Conservation (phyloP, 2,888 invertebrate species). For the Drepana falcataria region DNA sequence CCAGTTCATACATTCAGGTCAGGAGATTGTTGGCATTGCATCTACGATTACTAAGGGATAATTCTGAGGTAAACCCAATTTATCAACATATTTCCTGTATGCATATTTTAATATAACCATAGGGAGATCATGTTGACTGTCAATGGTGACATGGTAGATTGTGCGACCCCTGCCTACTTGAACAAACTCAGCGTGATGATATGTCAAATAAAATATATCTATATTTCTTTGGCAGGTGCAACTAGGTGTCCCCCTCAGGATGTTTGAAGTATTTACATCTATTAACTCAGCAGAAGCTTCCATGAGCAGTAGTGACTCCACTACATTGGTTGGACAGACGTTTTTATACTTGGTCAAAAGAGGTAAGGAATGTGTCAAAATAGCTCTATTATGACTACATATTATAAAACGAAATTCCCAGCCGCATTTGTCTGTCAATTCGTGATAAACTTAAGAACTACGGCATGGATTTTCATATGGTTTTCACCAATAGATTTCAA, state of each 20-base stretch:
- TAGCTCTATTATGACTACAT: not conserved
- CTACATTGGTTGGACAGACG: conserved; percentile 54
- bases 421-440: too few relatives aligned
- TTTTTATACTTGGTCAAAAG: conserved; percentile 77
- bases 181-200: too few relatives aligned
- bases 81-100: too few relatives aligned
- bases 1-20: conserved; percentile 54
- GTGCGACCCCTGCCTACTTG: too few relatives aligned
- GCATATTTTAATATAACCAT: too few relatives aligned
- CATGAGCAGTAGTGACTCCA: conserved; percentile 49
- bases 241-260: conserved; percentile 85
- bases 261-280: conserved; percentile 87
- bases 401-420: not conserved
- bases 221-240: conserved; percentile 51
- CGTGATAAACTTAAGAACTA: too few relatives aligned
- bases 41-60: conserved; percentile 53
- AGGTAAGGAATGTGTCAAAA: conserved; percentile 48
- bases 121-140: too few relatives aligned
- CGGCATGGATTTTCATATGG: too few relatives aligned
- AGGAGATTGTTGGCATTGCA: conserved; percentile 62
- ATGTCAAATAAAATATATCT: not conserved
- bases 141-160: too few relatives aligned
- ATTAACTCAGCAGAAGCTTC: conserved; percentile 54
- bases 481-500: too few relatives aligned
- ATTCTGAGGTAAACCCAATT: conserved; percentile 46